Evolutionary conservation across 2,888 invertebrate genomes (phyloP).

Genomic region (Troglohyphantes excavatus): DNA sequence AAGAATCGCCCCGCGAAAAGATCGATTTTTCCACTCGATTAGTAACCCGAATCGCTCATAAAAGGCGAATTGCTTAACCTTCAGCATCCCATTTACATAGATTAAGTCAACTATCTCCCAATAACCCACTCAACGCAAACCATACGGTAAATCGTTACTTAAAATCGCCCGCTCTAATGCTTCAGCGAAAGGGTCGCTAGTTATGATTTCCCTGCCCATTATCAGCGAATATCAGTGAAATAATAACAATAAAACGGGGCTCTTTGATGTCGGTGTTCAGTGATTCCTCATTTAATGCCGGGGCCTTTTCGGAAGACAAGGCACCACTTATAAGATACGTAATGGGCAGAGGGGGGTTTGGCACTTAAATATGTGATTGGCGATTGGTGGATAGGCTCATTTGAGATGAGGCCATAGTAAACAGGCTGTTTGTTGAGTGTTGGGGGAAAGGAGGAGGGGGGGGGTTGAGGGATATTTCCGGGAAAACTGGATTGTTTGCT

Average conservation of each 20-base stretch:
- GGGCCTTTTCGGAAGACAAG: background rate
- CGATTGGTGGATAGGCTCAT: background rate
- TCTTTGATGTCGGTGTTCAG: slow-evolving; percentile 37
- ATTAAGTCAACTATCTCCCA: slow-evolving; percentile 19
- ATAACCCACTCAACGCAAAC: background rate
- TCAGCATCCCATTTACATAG: slow-evolving; percentile 29
- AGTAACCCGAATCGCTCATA: slow-evolving; percentile 17
- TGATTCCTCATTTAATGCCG: slow-evolving; percentile 2
- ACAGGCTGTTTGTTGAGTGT: background rate
- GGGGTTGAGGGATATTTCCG: background rate
- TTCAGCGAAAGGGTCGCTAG: background rate
- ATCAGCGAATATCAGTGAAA: slow-evolving; percentile 39
- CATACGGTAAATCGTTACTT: background rate
- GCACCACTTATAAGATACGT: background rate
- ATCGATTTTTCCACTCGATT: slow-evolving; percentile 19
- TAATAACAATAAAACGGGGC: slow-evolving; percentile 5
- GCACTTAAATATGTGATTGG: background rate
- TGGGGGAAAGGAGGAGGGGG: background rate
- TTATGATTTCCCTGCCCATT: slow-evolving; percentile 10
- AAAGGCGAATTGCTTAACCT: slow-evolving; percentile 29
- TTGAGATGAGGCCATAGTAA: slow-evolving; percentile 18
- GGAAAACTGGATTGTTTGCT: slow-evolving; percentile 10
- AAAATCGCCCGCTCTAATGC: background rate
- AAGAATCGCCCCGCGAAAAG: background rate
- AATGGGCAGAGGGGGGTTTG: background rate